Percentiles rank a stretch among this genome's conserved stretches.
Evolutionary conservation across 1,140 invertebrate species (phyloP).

Genomic region (Heliconius congener): DNA sequence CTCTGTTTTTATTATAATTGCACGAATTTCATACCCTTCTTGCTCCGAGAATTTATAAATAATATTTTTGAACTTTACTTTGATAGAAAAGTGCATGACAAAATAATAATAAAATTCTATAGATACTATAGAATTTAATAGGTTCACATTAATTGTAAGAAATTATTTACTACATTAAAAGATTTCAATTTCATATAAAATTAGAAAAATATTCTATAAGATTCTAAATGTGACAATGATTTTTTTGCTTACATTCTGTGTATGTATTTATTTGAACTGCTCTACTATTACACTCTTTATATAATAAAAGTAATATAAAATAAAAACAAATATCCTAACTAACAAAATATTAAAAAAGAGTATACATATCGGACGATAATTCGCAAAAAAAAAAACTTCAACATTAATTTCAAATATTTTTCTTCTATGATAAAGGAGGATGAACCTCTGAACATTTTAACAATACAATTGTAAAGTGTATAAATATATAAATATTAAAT

Average conservation of each 20-base stretch:
- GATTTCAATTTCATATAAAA: background rate
- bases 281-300: too few relatives aligned
- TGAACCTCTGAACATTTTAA: background rate
- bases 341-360: too few relatives aligned
- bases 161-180: background rate
- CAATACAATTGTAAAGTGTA: background rate
- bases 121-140: conserved; percentile 5
- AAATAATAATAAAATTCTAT: background rate
- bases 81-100: background rate
- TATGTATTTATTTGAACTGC: too few relatives aligned
- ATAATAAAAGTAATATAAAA: too few relatives aligned
- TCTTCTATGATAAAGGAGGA: too few relatives aligned
- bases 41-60: conserved; percentile 17
- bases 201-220: background rate
- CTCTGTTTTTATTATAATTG: background rate
- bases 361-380: too few relatives aligned
- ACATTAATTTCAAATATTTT: background rate
- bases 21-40: conserved; percentile 20
- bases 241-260: too few relatives aligned
- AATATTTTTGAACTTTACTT: background rate
- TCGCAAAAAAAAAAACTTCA: too few relatives aligned
- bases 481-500: conserved; percentile 84
- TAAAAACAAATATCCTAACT: too few relatives aligned
- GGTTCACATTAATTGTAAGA: background rate
- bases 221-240: too few relatives aligned